Evolutionary conservation across 2,888 invertebrate genomes (phyloP), one percentile per base, ranked within the genome.

Genomic region (Cephus nigrinus): DNA sequence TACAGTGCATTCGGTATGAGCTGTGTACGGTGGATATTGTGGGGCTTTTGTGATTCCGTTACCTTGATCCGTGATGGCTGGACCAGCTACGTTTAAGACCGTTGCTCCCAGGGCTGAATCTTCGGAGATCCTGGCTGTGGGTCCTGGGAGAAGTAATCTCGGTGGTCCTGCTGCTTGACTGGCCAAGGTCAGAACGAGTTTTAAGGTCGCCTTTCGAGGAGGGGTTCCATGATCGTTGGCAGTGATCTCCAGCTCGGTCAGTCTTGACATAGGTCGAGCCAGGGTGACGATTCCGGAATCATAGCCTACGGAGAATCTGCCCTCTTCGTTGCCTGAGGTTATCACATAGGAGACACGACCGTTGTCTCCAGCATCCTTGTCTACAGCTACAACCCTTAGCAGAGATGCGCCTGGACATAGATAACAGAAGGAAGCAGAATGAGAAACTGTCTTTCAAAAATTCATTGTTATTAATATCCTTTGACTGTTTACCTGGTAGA

Each of bases 151-250:
- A 74, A 95, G 92, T 90, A 98, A 97, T 84, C 96, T 94, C 4
- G 98, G 98, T 23, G 97, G 96, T 87, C 96, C 95, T 88, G 96
- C 97, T 75, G 95, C 95, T 11, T 95, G 95, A 75, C 95, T 95
- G 87, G 95, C 94, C 33, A 94, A 92, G 40, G 90, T 89, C 74
- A 96, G 92, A 81, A 93, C 94, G 77, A 97, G 91, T 74, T 94
- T 94, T 88, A 95, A 93, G 79, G 94, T 93, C 68, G 95, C 94
- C 83, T 94, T 95, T 1, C 96, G 94, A 68, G 94, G 93, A 0
- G 97, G 96, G 40, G 92, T 92, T 0, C 98, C 98, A 86, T 97
- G 96, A 92, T 99, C 98, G 76, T 94, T 95, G 5, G 98, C 98
- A 0, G 96, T 96, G 73, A 99, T 94, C 88, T 97, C 96, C 75